Base-by-base conservation (phyloP, 2,113 vertebrate species). In the Rhombomys opimus region DNA sequence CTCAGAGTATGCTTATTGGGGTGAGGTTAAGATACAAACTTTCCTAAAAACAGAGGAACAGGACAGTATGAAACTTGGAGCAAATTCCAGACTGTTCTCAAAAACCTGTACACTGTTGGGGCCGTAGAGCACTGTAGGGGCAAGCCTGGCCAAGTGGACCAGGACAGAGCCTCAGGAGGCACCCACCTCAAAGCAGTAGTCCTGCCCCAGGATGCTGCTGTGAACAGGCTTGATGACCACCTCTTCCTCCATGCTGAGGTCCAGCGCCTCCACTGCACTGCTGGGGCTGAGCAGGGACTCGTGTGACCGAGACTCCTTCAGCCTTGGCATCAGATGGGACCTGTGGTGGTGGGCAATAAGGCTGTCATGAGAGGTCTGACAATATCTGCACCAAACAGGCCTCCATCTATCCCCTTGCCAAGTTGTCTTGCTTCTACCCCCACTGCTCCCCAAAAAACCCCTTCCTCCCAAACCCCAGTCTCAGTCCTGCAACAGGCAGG, bases 211-310 rank as follows among this genome's bases (percentile, higher is more conserved):
- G 98, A 99, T 99, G 99, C 99, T 99, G 94, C 99, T 99, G 98
- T 99, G 99, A 72, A 99, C 99, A 0, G 99, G 99, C 95, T 99
- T 99, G 98, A 99, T 99, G 95, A 99, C 97, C 91, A 99, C 99
- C 91, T 99, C 99, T 97, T 99, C 99, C 99, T 99, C 99, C 99
- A 99, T 99, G 52, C 99, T 99, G 99, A 99, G 99, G 98, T 99
- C 99, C 98, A 99, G 98, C 86, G 99, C 99, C 98, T 99, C 99
- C 85, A 99, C 99, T 32, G 99, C 99, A 41, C 99, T 99, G 98
- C 99, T 99, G 98, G 99, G 99, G 98, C 99, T 99, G 98, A 99
- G 99, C 99, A 99, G 98, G 97, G 99, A 99, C 99, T 99, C 99
- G 99, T 99, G 99, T 97, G 99, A 99, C 97, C 99, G 99, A 4